Conservation (phyloP, 2,113 vertebrate species). For the Hemibates koningsi region DNA sequence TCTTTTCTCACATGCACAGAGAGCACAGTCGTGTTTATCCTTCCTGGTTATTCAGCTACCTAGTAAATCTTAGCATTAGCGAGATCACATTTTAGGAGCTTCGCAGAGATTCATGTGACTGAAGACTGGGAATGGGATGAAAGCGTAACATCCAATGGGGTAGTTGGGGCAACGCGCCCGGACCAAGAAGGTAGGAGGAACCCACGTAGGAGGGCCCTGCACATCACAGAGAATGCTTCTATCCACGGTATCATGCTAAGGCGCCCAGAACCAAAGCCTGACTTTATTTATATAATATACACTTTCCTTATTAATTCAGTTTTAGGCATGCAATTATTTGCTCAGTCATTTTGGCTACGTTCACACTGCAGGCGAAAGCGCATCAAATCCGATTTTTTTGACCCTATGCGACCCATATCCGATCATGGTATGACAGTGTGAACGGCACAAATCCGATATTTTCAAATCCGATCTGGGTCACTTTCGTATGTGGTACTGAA, state of each 20-base stretch:
- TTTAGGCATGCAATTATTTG: neutral
- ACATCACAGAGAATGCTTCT: neutral
- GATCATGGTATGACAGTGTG: too few relatives aligned
- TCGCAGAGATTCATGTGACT: neutral
- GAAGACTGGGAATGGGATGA: neutral
- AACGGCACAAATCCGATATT: too few relatives aligned
- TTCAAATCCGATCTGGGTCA: too few relatives aligned
- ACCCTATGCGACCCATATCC: too few relatives aligned
- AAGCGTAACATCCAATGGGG: neutral
- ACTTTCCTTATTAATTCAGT: neutral
- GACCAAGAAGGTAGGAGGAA: neutral
- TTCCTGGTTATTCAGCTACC: neutral
- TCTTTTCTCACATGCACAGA: neutral
- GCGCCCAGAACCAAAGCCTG: neutral
- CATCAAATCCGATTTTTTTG: too few relatives aligned
- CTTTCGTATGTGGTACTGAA: too few relatives aligned
- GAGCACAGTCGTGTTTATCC: neutral
- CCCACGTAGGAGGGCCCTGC: neutral
- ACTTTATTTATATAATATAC: neutral
- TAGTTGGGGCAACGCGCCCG: fast-evolving
- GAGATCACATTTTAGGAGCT: neutral
- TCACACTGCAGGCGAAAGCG: too few relatives aligned
- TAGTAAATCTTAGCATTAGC: neutral
- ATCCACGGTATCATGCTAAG: neutral
- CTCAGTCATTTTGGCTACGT: neutral